Conservation (phyloP, 2,797 vertebrate species). For the Peromyscus nudipes region DNA sequence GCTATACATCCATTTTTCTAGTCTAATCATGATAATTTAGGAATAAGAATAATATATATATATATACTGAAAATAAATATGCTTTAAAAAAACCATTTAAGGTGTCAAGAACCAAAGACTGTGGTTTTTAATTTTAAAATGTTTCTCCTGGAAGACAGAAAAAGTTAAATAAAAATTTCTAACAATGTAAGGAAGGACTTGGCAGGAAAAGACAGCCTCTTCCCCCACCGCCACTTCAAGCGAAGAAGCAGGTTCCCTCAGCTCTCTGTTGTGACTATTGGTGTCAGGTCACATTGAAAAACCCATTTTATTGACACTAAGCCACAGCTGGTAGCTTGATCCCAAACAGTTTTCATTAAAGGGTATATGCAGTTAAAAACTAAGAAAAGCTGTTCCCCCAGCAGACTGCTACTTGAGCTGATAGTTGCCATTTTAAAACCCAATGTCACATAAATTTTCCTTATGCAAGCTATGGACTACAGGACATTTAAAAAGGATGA, state of each 20-base stretch:
- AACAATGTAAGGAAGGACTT: background rate
- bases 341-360: background rate
- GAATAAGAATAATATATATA: too few species aligned
- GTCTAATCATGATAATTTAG: too few species aligned
- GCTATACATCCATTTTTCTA: background rate
- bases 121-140: background rate
- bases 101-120: background rate
- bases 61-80: too few species aligned
- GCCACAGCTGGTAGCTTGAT: background rate
- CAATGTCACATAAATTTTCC: background rate
- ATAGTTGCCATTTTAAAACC: background rate
- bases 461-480: background rate
- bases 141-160: background rate
- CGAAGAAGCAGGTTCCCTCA: background rate
- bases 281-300: background rate
- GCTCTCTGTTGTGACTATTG: background rate
- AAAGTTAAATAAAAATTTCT: background rate
- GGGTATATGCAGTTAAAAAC: too few species aligned
- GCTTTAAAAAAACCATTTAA: background rate
- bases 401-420: background rate
- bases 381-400: background rate
- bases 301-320: background rate
- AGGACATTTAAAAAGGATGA: background rate
- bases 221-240: background rate
- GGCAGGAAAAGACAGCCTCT: background rate